A percentile compares a stretch with the other conserved stretches of the same genome.
phyloP scores from a whole-genome alignment of 2,888 invertebrate species.

The Galerucella pusilla region DNA sequence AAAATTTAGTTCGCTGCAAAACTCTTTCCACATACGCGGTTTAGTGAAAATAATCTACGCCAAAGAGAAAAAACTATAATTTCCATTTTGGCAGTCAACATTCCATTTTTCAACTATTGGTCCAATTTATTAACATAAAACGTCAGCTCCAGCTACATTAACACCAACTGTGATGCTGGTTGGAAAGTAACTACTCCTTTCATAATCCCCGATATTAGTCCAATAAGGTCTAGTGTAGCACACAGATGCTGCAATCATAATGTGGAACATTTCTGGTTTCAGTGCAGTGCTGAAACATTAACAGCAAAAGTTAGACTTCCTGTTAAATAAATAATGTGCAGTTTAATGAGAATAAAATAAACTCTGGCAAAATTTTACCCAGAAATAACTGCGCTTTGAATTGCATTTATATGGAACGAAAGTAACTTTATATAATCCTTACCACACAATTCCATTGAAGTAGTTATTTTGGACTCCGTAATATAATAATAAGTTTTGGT shows the following conservation, averaged over 20 bases:
- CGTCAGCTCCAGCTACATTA: too few species aligned
- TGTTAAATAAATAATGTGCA: not conserved
- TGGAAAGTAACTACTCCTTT: not conserved
- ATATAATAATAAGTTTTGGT: too few species aligned
- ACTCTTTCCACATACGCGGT: too few species aligned
- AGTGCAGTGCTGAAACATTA: constrained; percentile 15
- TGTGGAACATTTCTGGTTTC: constrained; percentile 6
- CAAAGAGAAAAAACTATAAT: too few species aligned
- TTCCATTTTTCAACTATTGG: too few species aligned
- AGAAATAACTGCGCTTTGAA: not conserved
- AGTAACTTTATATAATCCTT: not conserved
- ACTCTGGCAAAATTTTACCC: not conserved
- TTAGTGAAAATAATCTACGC: too few species aligned
- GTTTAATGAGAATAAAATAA: constrained; percentile 10
- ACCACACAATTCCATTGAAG: not conserved
- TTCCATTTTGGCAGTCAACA: too few species aligned
- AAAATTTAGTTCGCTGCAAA: too few species aligned
- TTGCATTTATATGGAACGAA: not conserved
- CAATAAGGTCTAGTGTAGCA: constrained; percentile 19
- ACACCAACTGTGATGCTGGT: not conserved
- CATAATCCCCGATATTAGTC: constrained; percentile 28
- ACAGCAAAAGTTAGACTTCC: not conserved
- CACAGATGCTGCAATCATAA: constrained; percentile 35
- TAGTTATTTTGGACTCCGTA: too few species aligned
- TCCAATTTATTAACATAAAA: too few species aligned